Conservation (phyloP, 2,888 invertebrate genomes). For the Parelbella ahira region DNA sequence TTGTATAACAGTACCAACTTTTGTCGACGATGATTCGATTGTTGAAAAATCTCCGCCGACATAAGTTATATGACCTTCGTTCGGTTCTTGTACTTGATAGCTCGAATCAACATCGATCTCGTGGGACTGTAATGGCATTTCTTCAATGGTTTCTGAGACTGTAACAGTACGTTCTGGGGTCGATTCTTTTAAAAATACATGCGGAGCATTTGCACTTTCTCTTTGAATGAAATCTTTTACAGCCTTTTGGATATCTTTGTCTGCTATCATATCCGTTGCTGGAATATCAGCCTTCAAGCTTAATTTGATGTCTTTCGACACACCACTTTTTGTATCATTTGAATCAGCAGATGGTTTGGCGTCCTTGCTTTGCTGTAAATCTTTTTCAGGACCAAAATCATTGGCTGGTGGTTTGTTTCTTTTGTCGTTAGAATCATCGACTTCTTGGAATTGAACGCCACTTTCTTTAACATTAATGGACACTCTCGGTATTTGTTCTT, state of each 20-base stretch:
- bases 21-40: constrained; percentile 39
- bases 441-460: constrained; percentile 61
- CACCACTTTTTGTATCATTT: constrained; percentile 21
- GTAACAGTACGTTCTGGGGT: constrained; percentile 8
- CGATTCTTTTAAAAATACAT: constrained; percentile 1
- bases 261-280: constrained; percentile 1
- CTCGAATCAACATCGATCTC: constrained; percentile 26
- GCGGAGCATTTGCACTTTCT: constrained; percentile 38
- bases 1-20: constrained; percentile 84
- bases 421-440: constrained; percentile 46
- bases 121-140: constrained; percentile 34
- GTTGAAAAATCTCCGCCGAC: constrained; percentile 33
- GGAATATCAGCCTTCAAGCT: constrained; percentile 14
- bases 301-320: constrained; percentile 8
- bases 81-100: constrained; percentile 48
- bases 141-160: constrained; percentile 3
- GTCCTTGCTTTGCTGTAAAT: constrained; percentile 26
- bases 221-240: constrained; percentile 51
- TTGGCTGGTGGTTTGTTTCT: constrained; percentile 38
- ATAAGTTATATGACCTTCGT: constrained; percentile 35
- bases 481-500: constrained; percentile 86
- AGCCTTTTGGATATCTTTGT: constrained; percentile 37
- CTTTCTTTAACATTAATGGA: constrained; percentile 84
- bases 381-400: constrained; percentile 35
- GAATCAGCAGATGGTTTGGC: background rate